Evolutionary conservation across 2,888 invertebrate genomes (phyloP).

Genomic region (Malthinus flaveolus): DNA sequence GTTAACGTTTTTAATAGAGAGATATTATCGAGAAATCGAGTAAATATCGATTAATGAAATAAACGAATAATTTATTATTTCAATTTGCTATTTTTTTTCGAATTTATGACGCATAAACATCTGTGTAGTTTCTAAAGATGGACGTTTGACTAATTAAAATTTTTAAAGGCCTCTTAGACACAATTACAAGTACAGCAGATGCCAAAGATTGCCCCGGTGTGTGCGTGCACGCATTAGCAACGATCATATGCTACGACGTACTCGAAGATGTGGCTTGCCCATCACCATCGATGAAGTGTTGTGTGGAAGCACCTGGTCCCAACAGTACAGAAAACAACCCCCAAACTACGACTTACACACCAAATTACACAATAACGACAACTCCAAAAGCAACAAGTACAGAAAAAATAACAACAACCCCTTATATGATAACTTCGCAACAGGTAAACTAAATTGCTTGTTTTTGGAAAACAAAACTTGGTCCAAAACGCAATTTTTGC

Average conservation of each 20-base stretch:
- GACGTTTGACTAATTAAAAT: not conserved
- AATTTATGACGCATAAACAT: too few relatives aligned
- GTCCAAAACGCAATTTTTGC: not conserved
- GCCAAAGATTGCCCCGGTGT: constrained; percentile 87
- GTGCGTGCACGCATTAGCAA: constrained; percentile 84
- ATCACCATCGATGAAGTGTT: constrained; percentile 80
- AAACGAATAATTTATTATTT: too few relatives aligned
- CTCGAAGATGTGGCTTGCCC: constrained; percentile 82
- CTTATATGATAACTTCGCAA: constrained; percentile 34
- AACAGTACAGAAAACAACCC: constrained; percentile 51
- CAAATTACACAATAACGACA: constrained; percentile 32
- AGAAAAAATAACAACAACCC: constrained; percentile 40
- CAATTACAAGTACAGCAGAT: constrained; percentile 82
- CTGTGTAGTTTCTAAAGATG: too few relatives aligned
- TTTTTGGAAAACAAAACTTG: not conserved
- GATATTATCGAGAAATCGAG: too few relatives aligned
- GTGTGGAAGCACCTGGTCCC: constrained; percentile 74
- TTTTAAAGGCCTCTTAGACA: constrained; percentile 75
- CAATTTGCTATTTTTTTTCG: too few relatives aligned
- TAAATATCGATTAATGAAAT: too few relatives aligned
- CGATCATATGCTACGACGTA: constrained; percentile 84
- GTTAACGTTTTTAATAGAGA: too few relatives aligned
- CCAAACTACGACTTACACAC: constrained; percentile 29
- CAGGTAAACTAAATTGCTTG: constrained; percentile 3
- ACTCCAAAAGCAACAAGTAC: constrained; percentile 37